A percentile compares a stretch with the other conserved stretches of the same genome.
Conservation (phyloP, 2,113 vertebrate genomes). For the Poeciliopsis retropinna region DNA sequence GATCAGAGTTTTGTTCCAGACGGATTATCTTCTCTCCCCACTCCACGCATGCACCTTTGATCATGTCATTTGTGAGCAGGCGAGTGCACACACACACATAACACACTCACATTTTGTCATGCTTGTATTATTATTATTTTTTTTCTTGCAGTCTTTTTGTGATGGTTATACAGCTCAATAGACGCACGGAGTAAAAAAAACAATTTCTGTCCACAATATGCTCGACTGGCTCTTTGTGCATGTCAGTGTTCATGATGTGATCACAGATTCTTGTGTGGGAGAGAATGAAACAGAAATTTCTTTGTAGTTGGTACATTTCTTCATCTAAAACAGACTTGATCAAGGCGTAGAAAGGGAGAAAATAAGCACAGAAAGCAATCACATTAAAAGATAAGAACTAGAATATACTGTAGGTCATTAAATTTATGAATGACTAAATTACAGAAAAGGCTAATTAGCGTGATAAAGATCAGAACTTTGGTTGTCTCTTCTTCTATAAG, state of each 20-base stretch:
- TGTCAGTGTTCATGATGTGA: conserved; percentile 8
- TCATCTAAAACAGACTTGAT: conserved; percentile 27
- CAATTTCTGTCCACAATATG: neutral
- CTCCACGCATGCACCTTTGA: conserved; percentile 51
- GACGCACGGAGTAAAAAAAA: conserved; percentile 3
- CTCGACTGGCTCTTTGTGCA: neutral
- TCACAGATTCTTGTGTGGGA: conserved; percentile 40
- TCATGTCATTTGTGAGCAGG: conserved; percentile 14
- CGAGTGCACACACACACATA: conserved; percentile 3
- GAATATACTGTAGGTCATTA: neutral
- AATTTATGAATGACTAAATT: neutral
- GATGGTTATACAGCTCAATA: conserved; percentile 20
- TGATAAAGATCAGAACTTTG: too few species aligned
- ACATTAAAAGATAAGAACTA: neutral
- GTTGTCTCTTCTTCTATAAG: too few species aligned
- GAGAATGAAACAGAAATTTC: conserved; percentile 42
- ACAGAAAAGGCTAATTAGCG: too few species aligned
- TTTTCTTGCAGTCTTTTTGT: conserved; percentile 14
- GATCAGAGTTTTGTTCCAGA: conserved; percentile 59
- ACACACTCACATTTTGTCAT: conserved; percentile 7
- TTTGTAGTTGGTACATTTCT: conserved; percentile 49
- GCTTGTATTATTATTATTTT: neutral
- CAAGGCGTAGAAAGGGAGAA: conserved; percentile 2
- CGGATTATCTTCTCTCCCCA: conserved; percentile 52
- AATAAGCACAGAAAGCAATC: neutral